These are phyloP conservation scores for Sarcophilus harrisii DNA, from an alignment of 2,797 vertebrate genomes.

Conservation along the genomic window DNA sequence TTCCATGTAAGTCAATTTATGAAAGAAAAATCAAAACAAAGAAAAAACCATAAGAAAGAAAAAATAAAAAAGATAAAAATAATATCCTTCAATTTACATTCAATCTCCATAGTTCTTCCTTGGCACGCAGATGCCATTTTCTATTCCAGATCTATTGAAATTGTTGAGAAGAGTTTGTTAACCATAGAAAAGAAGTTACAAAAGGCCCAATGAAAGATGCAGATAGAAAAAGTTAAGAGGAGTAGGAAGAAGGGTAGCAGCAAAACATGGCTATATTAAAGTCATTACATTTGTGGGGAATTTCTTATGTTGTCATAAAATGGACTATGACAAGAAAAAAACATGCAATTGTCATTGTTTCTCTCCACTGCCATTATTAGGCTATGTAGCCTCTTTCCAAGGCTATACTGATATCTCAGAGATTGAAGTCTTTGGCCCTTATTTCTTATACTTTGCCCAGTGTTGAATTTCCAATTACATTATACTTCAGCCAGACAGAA, in stretches of 20 bases:
- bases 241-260: not conserved
- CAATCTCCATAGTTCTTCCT: too few relatives aligned
- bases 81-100: too few relatives aligned
- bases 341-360: accelerated
- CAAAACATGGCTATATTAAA: not conserved
- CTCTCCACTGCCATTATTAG: not conserved
- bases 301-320: not conserved
- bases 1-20: too few relatives aligned
- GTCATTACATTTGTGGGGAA: not conserved
- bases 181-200: not conserved
- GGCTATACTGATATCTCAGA: not conserved
- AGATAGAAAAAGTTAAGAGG: not conserved
- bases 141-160: too few relatives aligned
- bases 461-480: not conserved
- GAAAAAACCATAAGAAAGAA: too few relatives aligned
- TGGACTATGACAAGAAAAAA: not conserved
- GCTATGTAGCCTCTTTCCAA: not conserved
- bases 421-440: not conserved
- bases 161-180: not conserved
- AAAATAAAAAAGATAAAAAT: too few relatives aligned
- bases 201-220: not conserved
- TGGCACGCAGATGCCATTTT: too few relatives aligned
- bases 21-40: too few relatives aligned
- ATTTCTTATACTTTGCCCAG: accelerated
- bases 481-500: not conserved